Percentiles rank a stretch among this genome's conserved stretches.
Evolutionary conservation across 2,113 vertebrate species (phyloP).

Genomic region (Enhydra lutris): DNA sequence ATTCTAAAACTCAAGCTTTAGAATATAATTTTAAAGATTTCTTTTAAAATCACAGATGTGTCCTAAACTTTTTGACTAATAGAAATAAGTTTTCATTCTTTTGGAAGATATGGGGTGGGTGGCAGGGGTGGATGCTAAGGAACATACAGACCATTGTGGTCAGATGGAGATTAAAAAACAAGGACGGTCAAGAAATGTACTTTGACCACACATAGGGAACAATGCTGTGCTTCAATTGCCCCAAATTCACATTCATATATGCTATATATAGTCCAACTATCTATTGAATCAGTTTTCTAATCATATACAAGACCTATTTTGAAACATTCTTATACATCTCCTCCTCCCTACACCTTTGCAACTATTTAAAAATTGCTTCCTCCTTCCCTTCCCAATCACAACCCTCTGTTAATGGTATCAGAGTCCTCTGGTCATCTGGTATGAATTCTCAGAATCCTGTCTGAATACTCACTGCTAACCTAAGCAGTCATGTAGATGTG

Average conservation of each 20-base stretch:
- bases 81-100: slow-evolving; percentile 26
- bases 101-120: slow-evolving; percentile 33
- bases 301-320: not conserved
- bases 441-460: not conserved
- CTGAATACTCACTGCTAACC: not conserved
- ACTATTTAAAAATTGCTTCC: not conserved
- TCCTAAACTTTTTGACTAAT: not conserved
- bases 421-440: not conserved
- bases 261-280: not conserved
- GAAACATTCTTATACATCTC: not conserved
- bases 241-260: slow-evolving; percentile 22
- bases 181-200: slow-evolving; percentile 26
- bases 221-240: not conserved
- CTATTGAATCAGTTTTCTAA: not conserved
- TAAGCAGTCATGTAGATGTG: not conserved
- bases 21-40: slow-evolving; percentile 24
- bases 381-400: not conserved
- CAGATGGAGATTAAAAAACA: slow-evolving; percentile 13
- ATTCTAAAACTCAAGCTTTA: slow-evolving; percentile 18
- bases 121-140: slow-evolving; percentile 14
- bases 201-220: slow-evolving; percentile 11
- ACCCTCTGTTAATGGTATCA: not conserved
- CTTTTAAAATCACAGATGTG: not conserved
- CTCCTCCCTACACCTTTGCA: not conserved
- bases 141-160: slow-evolving; percentile 17